A percentile compares a stretch with the other conserved stretches of the same genome.
Conservation (phyloP, 2,797 vertebrate genomes). For the Bradypodion ventrale region DNA sequence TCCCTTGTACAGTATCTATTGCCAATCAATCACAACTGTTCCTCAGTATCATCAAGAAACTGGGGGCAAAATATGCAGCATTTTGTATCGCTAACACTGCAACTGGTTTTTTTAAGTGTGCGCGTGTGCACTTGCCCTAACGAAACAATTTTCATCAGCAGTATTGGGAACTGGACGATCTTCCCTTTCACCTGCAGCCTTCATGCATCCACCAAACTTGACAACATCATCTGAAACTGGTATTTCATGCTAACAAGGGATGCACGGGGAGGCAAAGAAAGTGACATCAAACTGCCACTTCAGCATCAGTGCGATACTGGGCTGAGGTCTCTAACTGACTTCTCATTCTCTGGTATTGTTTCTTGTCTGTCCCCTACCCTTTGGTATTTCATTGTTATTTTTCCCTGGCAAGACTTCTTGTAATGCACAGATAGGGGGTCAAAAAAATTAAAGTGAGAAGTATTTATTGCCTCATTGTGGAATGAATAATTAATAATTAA, state of each 20-base stretch:
- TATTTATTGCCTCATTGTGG: constrained; percentile 10
- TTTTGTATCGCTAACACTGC: neutral
- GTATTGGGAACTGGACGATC: no score
- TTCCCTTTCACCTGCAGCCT: no score
- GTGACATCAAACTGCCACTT: neutral
- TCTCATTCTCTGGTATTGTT: neutral
- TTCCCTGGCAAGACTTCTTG: constrained; percentile 21
- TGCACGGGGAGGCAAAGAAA: neutral
- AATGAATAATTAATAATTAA: constrained; percentile 41
- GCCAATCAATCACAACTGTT: neutral
- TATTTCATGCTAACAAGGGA: neutral
- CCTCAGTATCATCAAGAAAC: neutral
- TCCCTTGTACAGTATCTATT: neutral
- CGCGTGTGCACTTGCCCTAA: no score
- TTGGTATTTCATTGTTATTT: constrained; percentile 19
- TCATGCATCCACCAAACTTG: no score
- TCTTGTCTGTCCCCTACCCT: neutral
- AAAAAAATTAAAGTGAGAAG: neutral
- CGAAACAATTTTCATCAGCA: no score
- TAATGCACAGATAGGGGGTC: constrained; percentile 1
- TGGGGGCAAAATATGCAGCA: neutral
- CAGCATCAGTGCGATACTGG: neutral
- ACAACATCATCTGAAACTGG: neutral
- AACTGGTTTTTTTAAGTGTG: no score
- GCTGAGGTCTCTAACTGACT: neutral